Evolutionary conservation across 2,888 invertebrate genomes (phyloP), one percentile per base, ranked within the genome.

Genomic region (Gasteruption jaculator): DNA sequence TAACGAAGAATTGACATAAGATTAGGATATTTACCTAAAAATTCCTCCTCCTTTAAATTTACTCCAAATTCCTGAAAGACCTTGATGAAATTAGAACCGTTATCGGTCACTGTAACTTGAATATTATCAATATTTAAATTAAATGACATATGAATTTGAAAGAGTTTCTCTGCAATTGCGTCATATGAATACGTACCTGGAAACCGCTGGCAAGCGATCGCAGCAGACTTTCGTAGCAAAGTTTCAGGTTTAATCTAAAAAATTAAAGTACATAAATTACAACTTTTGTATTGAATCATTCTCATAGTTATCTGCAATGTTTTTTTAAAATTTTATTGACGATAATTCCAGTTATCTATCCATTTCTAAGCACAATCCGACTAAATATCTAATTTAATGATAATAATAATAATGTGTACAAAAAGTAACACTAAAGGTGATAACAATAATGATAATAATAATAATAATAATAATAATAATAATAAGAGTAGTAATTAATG

Each of bases 191-290:
- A 34, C 10, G 31, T 19, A 5, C 35, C 41, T 11, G 41, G 18
- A 5, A 41, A 41, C 20, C 41, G 21, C 22, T 34, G 18, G 26
- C 41, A 41, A 19, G 41, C 41, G 26, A 41, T 41, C 8, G 41
- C 41, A n/a, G 41, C 41, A 10, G 25, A 41, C 27, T 41, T 41
- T 12, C 34, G 15, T 8, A 5, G 6, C 4, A 40, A 14, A 19
- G 34, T 34, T 5, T 24, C 12, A 12, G 24, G 25, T 14, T 40
- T 34, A 24, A 40, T 40, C 40, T 40, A 12, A 19, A 39, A 4
- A 6, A 33, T 31, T 12, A 39, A 33, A 18, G 25, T 15, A 10
- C 15, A 30, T 16, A 16, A 30, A 8, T 30, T 5, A 7, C 7
- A 3, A 16, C 6, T 33, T 20, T 34, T 11, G 12, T 4, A n/a